Base-by-base conservation (phyloP, 2,113 vertebrate genomes). In the Cisticola juncidis region DNA sequence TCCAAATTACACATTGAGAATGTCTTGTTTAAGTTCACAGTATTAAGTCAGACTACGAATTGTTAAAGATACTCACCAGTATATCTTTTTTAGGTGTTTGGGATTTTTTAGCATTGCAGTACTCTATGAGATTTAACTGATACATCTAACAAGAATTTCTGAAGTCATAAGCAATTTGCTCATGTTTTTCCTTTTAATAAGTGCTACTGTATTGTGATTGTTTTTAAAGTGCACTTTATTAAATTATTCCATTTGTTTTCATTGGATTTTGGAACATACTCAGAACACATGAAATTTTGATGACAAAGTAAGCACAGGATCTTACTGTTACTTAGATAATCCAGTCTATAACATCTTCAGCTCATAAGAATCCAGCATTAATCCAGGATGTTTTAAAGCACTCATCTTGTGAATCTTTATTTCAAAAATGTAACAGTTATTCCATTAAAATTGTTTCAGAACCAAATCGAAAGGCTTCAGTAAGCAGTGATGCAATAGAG, bases 401-500 rank as follows among this genome's bases (percentile, higher is more conserved):
- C 11, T 38, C 6, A 35, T 42, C 14, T 82, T 86, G 31, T 62
- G 12, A 77, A 50, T 38, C 40, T 85, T 44, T 54, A 21, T 82
- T 86, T 94, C 20, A 64, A 44, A 90, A 82, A 16, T 38, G 20
- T 96, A 90, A 97, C 72, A 79, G 48, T 44, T 94, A n/a, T 92
- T 62, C 60, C 45, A 31, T 57, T 76, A 20, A 81, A 83, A 73
- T 92, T 94, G 25, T 66, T 97, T 86, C 97, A 99, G 99, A 99
- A 74, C 97, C 98, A 42, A 92, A 98, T 73, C 86, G 82, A 90
- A 98, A 98, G 72, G 94, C 98, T 74, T 98, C 98, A 66, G 82
- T 97, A 74, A 98, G 97, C 97, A 97, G 97, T 78, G 97, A 97
- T 51, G 97, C 94, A 88, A 69, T 97, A 74, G 98, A 99, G 80